A percentile compares a stretch with the other conserved stretches of the same genome.
These are phyloP conservation scores for Schizothorax lantsangensis DNA, from an alignment of 2,797 vertebrate species.

Conservation along the genomic window DNA sequence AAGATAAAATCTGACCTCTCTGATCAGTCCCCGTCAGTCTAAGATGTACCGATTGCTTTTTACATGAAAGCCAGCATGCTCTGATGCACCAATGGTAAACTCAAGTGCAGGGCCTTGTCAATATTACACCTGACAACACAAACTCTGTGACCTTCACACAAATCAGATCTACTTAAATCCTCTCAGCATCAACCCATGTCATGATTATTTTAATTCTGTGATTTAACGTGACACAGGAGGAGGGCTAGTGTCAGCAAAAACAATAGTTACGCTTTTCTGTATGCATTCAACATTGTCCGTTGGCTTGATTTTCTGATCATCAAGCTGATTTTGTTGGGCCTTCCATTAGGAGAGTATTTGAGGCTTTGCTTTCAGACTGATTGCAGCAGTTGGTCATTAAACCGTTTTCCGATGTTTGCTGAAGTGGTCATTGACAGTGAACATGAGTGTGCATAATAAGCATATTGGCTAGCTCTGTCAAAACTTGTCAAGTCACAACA, in stretches of 20 bases:
- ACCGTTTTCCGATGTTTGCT: neutral
- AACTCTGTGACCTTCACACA: constrained; percentile 31
- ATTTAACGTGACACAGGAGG: neutral
- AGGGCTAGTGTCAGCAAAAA: neutral
- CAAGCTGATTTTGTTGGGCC: neutral
- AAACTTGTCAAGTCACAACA: constrained; percentile 26
- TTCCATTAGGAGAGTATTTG: neutral
- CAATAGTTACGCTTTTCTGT: neutral
- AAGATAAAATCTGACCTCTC: constrained; percentile 44
- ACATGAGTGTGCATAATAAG: constrained; percentile 27
- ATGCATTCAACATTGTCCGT: neutral
- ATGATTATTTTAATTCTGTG: constrained; percentile 13
- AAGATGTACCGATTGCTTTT: constrained; percentile 9
- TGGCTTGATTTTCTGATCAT: neutral
- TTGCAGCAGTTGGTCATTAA: constrained; percentile 33
- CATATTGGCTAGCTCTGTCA: constrained; percentile 19
- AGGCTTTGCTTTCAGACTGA: neutral
- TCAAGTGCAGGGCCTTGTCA: constrained; percentile 23
- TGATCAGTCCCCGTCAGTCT: constrained; percentile 26
- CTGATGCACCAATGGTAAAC: constrained; percentile 1
- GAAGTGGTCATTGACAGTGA: constrained; percentile 29
- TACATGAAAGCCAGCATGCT: constrained; percentile 5
- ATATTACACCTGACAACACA: constrained; percentile 26
- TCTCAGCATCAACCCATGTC: neutral
- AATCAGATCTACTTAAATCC: constrained; percentile 25